Conservation (phyloP, 2,888 invertebrate genomes). For the Azorinus chamasolen region DNA sequence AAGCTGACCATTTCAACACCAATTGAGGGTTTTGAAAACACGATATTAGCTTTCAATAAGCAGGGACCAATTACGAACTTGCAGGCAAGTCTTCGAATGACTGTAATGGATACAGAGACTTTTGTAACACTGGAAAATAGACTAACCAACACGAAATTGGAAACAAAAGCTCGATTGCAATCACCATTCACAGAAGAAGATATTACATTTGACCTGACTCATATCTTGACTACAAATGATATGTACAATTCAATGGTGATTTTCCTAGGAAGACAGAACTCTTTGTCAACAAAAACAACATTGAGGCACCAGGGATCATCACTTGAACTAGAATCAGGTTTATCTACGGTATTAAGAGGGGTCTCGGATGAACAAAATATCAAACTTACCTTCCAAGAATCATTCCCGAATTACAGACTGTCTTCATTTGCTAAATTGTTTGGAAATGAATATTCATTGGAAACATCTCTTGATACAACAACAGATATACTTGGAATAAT, state of each 20-base stretch:
- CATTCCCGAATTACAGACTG: conserved; percentile 24
- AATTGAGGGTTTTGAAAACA: conserved; percentile 37
- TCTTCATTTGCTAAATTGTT: conserved; percentile 32
- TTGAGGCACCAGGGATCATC: conserved; percentile 11
- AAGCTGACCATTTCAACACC: conserved; percentile 32
- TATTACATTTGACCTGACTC: conserved; percentile 24
- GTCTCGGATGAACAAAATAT: conserved; percentile 39
- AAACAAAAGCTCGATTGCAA: conserved; percentile 38
- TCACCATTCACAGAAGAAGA: conserved; percentile 51
- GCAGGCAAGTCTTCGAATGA: background rate
- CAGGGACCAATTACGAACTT: conserved; percentile 19
- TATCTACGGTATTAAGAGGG: conserved; percentile 31
- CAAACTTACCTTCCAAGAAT: conserved; percentile 15
- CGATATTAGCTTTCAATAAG: conserved; percentile 11
- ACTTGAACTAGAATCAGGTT: conserved; percentile 25
- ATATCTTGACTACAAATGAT: conserved; percentile 21
- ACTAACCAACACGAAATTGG: conserved; percentile 15
- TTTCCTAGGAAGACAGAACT: conserved; percentile 30
- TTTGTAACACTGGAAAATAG: conserved; percentile 35
- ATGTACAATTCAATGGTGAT: conserved; percentile 25
- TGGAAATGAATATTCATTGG: conserved; percentile 33
- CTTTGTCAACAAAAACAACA: conserved; percentile 21
- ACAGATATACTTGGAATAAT: conserved; percentile 22
- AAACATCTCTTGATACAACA: conserved; percentile 31
- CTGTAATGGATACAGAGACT: conserved; percentile 15